phyloP scores from a whole-genome alignment of 2,797 vertebrate genomes.

The Hippoglossus hippoglossus region DNA sequence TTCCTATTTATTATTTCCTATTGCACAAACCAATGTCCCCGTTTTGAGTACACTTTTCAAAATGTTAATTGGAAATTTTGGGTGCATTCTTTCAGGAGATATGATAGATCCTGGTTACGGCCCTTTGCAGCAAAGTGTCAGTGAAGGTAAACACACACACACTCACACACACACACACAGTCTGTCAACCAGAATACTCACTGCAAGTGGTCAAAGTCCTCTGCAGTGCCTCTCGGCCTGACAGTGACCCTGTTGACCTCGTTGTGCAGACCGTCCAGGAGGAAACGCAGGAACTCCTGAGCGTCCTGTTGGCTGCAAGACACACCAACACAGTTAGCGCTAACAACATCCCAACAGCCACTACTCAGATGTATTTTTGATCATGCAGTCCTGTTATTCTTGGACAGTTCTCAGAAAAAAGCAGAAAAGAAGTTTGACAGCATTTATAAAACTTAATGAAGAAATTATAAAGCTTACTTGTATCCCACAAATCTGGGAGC shows the following conservation, averaged over 20 bases:
- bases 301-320: conserved; percentile 93
- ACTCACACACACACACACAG: neutral
- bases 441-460: neutral
- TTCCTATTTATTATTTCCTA: too few species aligned
- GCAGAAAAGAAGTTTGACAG: neutral
- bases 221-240: conserved; percentile 84
- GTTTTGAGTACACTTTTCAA: neutral
- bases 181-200: conserved; percentile 77
- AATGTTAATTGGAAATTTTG: neutral
- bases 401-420: neutral
- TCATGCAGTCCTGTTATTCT: neutral
- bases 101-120: too few species aligned
- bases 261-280: conserved; percentile 95
- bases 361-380: neutral
- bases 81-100: neutral
- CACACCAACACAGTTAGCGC: conserved; percentile 3
- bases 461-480: conserved; percentile 86
- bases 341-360: neutral
- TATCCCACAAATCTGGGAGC: conserved; percentile 97
- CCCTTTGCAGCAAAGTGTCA: neutral
- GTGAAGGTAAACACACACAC: conserved; percentile 1
- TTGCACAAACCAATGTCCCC: neutral
- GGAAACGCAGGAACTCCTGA: conserved; percentile 97
- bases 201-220: conserved; percentile 94
- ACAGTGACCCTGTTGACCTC: conserved; percentile 95